Base-by-base conservation (phyloP, 2,888 invertebrate species). In the Cremastinae sp. region DNA sequence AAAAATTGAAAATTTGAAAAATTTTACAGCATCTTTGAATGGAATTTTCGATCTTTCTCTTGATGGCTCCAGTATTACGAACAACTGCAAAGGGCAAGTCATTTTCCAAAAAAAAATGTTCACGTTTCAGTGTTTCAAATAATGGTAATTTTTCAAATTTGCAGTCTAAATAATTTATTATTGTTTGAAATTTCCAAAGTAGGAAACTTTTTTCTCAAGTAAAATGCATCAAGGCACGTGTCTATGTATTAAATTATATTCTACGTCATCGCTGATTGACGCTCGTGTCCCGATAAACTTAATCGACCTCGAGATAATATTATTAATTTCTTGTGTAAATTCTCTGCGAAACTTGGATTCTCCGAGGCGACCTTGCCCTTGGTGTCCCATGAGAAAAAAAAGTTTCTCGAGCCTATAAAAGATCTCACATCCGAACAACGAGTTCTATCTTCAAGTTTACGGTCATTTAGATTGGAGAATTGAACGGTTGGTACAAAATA, bases 391-490 rank as follows among this genome's bases (percentile, higher is more conserved):
- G 3, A 37, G 37, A 22, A 55, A 43, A 72, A 51, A 41, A 56
- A 18, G 16, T 7, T 9, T 18, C 3, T 28, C 16, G 56, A 55
- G 64, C 35, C 64, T 73, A 73, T 73, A 73, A 73, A 73, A 65
- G 58, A 51, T 20, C 35, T 22, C 43, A 56, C 12, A 49, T 20
- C 14, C 12, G 43, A 66, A 66, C 35, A 58, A 49, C 10, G 18
- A 18, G 56, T 41, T 35, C 51, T 51, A 65, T 43, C 35, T 43
- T 18, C 49, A 43, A 43, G 41, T 49, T 41, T 10, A 28, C 14
- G 7, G 47, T 47, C 39, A 64, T 41, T 35, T 12, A 14, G 64
- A 22, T 12, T 1, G 47, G 62, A 56, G 41, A 45, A 35, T 56
- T 43, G 14, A 10, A n/a, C 43, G 16, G 69, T 69, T 18, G 59